Percentiles rank a stretch among this genome's conserved stretches.
phyloP scores from a whole-genome alignment of 2,888 invertebrate genomes.

The Neoaliturus tenellus region DNA sequence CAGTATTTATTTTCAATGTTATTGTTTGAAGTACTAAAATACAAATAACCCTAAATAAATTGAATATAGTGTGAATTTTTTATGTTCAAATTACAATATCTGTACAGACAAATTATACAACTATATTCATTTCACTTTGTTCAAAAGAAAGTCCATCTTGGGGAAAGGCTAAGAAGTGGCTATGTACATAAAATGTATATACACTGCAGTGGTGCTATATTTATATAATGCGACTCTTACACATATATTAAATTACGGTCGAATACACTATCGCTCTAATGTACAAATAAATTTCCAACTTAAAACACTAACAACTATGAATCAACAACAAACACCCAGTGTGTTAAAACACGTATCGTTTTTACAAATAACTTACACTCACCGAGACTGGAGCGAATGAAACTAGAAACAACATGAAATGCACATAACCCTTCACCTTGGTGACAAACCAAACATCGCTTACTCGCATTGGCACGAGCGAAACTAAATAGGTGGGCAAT shows the following conservation, averaged over 20 bases:
- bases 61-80: slow-evolving; percentile 57
- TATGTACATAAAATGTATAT: slow-evolving; percentile 55
- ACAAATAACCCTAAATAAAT: slow-evolving; percentile 68
- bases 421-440: slow-evolving; percentile 43
- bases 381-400: slow-evolving; percentile 28
- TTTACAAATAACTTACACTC: slow-evolving; percentile 23
- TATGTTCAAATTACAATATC: slow-evolving; percentile 56
- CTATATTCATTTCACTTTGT: slow-evolving; percentile 57
- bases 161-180: slow-evolving; percentile 53
- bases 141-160: slow-evolving; percentile 55
- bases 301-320: slow-evolving; percentile 49
- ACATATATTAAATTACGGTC: slow-evolving; percentile 50
- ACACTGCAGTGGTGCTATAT: slow-evolving; percentile 54
- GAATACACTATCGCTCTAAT: slow-evolving; percentile 46
- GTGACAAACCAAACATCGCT: slow-evolving; percentile 13
- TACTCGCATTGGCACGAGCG: slow-evolving; percentile 24
- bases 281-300: slow-evolving; percentile 48
- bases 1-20: slow-evolving; percentile 59
- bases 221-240: slow-evolving; percentile 52
- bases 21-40: slow-evolving; percentile 69
- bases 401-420: slow-evolving; percentile 47
- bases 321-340: slow-evolving; percentile 48
- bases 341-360: slow-evolving; percentile 39
- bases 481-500: slow-evolving; percentile 25
- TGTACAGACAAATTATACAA: slow-evolving; percentile 57